These are phyloP conservation scores for Cantharis flavilabris DNA, from an alignment of 2,888 invertebrate genomes.

Conservation along the genomic window DNA sequence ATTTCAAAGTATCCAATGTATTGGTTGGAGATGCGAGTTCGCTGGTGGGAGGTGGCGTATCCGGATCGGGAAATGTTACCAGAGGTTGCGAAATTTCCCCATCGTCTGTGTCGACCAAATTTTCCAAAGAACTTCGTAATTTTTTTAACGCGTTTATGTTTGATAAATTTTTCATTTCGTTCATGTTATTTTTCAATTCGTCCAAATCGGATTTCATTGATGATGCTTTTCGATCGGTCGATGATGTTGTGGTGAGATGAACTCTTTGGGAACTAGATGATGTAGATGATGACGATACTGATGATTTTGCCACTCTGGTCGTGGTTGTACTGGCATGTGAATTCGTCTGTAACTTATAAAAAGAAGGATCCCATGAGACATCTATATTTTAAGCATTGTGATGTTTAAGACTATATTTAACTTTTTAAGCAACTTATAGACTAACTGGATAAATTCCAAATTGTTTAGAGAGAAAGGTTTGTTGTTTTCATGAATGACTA, in stretches of 20 bases:
- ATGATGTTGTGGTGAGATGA: conserved; percentile 53
- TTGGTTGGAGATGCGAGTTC: conserved; percentile 53
- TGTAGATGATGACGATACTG: conserved; percentile 51
- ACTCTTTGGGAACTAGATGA: conserved; percentile 58
- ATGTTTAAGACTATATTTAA: conserved; percentile 32
- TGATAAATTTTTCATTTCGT: conserved; percentile 79
- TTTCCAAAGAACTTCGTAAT: conserved; percentile 76
- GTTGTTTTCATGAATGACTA: not conserved
- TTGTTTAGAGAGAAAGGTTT: conserved; percentile 2
- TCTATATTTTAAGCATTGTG: conserved; percentile 37
- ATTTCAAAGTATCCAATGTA: conserved; percentile 71
- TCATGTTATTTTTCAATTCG: conserved; percentile 81
- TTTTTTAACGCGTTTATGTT: conserved; percentile 38
- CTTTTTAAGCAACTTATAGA: conserved; percentile 2
- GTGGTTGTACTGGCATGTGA: conserved; percentile 65
- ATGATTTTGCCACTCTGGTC: conserved; percentile 51
- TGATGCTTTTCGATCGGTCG: conserved; percentile 79
- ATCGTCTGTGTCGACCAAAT: conserved; percentile 71
- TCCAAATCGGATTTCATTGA: conserved; percentile 80
- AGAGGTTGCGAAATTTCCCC: conserved; percentile 66
- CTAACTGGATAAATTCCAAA: conserved; percentile 22
- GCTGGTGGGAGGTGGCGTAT: conserved; percentile 66
- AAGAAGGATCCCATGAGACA: conserved; percentile 35
- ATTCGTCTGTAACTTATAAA: conserved; percentile 57
- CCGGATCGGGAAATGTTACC: conserved; percentile 79